phyloP scores from a whole-genome alignment of 2,797 vertebrate genomes.

The Lithobates pipiens region DNA sequence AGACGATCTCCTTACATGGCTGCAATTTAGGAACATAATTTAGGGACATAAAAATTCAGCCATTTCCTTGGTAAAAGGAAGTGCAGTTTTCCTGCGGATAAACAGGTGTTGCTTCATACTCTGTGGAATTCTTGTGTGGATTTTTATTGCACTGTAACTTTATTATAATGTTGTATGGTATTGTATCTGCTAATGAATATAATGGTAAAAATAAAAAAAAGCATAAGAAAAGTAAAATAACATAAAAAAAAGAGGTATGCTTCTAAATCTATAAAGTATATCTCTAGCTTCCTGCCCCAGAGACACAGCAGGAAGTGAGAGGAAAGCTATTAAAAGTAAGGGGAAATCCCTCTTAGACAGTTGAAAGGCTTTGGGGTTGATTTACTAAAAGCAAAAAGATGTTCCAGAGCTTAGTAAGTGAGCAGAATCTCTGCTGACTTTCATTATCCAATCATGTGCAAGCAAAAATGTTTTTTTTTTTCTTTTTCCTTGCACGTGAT shows the following conservation, averaged over 20 bases:
- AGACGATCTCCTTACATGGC: constrained; percentile 33
- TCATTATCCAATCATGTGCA: too few species aligned
- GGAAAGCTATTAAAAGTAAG: too few species aligned
- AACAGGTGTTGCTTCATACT: constrained; percentile 38
- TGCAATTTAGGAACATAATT: constrained; percentile 42
- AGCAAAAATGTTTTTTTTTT: too few species aligned
- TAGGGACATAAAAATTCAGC: constrained; percentile 28
- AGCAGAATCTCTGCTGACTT: too few species aligned
- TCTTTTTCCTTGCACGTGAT: too few species aligned
- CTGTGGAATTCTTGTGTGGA: not conserved
- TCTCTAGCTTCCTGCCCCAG: too few species aligned
- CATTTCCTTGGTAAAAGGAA: constrained; percentile 28
- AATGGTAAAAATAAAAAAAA: not conserved
- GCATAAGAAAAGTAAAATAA: not conserved
- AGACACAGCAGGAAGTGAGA: too few species aligned
- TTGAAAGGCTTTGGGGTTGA: too few species aligned
- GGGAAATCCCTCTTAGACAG: too few species aligned
- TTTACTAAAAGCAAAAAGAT: too few species aligned
- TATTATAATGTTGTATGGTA: constrained; percentile 3
- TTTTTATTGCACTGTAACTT: constrained; percentile 24
- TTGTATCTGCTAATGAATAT: constrained; percentile 13
- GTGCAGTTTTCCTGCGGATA: constrained; percentile 31
- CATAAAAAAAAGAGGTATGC: not conserved
- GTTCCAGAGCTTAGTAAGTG: too few species aligned
- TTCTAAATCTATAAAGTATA: too few species aligned